These are phyloP conservation scores for Apocheima hispidaria DNA, from an alignment of 2,888 invertebrate genomes.

Conservation along the genomic window DNA sequence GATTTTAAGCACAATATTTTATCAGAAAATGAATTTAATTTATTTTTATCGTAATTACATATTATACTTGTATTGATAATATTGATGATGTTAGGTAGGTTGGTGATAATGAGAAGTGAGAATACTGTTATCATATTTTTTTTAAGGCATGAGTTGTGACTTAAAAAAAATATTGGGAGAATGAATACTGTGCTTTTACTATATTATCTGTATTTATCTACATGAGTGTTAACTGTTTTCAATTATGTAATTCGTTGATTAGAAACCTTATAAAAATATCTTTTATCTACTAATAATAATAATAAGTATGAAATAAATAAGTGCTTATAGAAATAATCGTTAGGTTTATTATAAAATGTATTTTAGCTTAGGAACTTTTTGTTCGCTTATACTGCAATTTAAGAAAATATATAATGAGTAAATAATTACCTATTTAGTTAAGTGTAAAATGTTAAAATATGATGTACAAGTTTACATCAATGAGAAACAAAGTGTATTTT, in stretches of 20 bases:
- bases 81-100: background rate
- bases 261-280: slow-evolving; percentile 78
- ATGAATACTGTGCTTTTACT: slow-evolving; percentile 17
- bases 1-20: slow-evolving; percentile 20
- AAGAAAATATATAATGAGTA: slow-evolving; percentile 10
- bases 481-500: background rate
- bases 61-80: background rate
- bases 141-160: too few species aligned
- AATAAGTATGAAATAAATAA: slow-evolving; percentile 56
- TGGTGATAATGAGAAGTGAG: slow-evolving; percentile 3
- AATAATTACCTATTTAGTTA: slow-evolving; percentile 3
- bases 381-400: slow-evolving; percentile 68
- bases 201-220: background rate
- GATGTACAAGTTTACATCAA: background rate
- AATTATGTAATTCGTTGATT: slow-evolving; percentile 81
- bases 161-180: background rate
- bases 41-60: background rate
- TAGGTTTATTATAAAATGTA: slow-evolving; percentile 64
- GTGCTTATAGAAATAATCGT: slow-evolving; percentile 65
- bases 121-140: slow-evolving; percentile 30
- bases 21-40: slow-evolving; percentile 8
- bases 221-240: slow-evolving; percentile 53
- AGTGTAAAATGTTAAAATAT: background rate
- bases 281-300: slow-evolving; percentile 68
- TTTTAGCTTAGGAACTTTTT: slow-evolving; percentile 80